These are phyloP conservation scores for Cossypha caffra DNA, from an alignment of 2,797 vertebrate species.

Conservation along the genomic window DNA sequence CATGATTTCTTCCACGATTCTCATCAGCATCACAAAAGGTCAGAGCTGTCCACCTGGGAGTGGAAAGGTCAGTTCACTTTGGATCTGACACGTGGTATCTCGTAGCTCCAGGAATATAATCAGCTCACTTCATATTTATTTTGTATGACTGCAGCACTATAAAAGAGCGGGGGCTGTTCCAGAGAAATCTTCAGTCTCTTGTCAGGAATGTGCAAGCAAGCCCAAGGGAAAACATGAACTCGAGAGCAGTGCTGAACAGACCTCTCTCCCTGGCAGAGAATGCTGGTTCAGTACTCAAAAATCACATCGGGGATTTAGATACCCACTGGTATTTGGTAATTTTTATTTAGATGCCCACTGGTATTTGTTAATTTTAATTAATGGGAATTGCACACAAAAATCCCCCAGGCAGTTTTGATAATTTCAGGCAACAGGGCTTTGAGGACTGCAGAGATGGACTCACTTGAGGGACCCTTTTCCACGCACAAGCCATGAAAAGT, in stretches of 20 bases:
- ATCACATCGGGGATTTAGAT: neutral
- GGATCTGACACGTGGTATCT: conserved; percentile 16
- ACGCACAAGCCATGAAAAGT: neutral
- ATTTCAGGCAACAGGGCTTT: neutral
- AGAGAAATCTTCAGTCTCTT: conserved; percentile 9
- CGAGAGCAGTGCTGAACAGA: neutral
- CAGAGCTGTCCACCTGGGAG: conserved; percentile 38
- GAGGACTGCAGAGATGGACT: neutral
- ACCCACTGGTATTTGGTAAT: neutral
- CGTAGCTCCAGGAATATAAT: conserved; percentile 51
- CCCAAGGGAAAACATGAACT: conserved; percentile 11
- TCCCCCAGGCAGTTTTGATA: neutral
- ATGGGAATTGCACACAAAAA: neutral
- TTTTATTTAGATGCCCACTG: neutral
- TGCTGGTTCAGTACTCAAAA: neutral
- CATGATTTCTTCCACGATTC: conserved; percentile 42
- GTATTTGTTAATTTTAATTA: conserved; percentile 23
- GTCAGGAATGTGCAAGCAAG: neutral
- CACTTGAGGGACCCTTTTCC: neutral
- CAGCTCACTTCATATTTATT: conserved; percentile 22
- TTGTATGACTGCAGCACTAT: conserved; percentile 6
- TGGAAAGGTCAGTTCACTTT: conserved; percentile 63
- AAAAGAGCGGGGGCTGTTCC: neutral
- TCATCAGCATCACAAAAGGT: conserved; percentile 55
- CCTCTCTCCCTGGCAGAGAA: neutral